A percentile compares a stretch with the other conserved stretches of the same genome.
phyloP scores from a whole-genome alignment of 1,140 invertebrate genomes.

The Hormaphis cornu region DNA sequence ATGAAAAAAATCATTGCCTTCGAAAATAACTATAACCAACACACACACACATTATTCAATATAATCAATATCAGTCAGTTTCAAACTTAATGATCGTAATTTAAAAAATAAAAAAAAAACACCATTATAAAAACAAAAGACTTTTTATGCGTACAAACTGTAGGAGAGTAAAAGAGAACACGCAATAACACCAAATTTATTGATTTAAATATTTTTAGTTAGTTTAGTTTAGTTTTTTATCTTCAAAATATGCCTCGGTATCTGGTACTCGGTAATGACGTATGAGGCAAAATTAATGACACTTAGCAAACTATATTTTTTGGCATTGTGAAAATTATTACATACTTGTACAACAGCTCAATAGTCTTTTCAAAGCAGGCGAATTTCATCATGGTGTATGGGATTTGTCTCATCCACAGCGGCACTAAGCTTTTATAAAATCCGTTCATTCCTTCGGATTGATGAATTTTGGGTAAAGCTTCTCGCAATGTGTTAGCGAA shows the following conservation, averaged over 20 bases:
- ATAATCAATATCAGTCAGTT: too few relatives aligned
- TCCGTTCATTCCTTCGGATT: conserved; percentile 64
- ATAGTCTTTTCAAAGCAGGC: conserved; percentile 98
- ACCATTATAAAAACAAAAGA: too few relatives aligned
- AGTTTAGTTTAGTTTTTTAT: too few relatives aligned
- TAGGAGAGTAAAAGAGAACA: too few relatives aligned
- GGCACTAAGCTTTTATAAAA: conserved; percentile 92
- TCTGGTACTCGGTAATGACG: background rate
- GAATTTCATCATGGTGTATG: conserved; percentile 99
- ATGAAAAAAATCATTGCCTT: background rate
- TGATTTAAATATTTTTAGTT: too few relatives aligned
- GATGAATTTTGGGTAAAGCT: conserved; percentile 77
- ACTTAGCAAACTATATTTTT: background rate
- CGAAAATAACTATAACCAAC: too few relatives aligned
- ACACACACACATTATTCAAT: too few relatives aligned
- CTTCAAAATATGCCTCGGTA: too few relatives aligned
- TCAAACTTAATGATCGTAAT: too few relatives aligned
- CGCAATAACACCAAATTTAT: too few relatives aligned
- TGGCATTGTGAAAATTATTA: background rate
- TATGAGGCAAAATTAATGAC: background rate
- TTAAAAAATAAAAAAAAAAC: too few relatives aligned
- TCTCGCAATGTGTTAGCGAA: conserved; percentile 82
- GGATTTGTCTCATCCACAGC: conserved; percentile 96
- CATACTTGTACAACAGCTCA: conserved; percentile 82
- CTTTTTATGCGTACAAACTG: too few relatives aligned